Conservation (phyloP, 1,140 invertebrate genomes). For the Samia ricini region DNA sequence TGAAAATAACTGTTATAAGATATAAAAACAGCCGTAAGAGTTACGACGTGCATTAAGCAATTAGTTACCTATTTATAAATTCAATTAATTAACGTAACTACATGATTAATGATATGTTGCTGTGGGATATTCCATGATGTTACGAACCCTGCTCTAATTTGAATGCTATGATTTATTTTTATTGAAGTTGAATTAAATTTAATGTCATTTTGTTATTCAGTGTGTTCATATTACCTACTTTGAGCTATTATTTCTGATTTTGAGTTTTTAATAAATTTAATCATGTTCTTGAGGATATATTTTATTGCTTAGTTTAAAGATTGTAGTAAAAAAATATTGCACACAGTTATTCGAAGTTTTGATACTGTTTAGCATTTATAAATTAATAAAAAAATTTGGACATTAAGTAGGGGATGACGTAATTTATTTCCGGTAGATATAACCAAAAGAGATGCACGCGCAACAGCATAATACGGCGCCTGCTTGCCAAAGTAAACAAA, state of each 20-base stretch:
- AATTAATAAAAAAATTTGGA: background rate
- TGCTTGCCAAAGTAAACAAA: background rate
- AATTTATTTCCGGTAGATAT: background rate
- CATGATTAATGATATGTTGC: constrained; percentile 5
- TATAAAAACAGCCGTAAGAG: constrained; percentile 13
- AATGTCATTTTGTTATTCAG: background rate
- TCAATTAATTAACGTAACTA: constrained; percentile 16
- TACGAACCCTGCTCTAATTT: constrained; percentile 1
- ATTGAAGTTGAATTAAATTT: background rate
- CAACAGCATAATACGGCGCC: too few species aligned
- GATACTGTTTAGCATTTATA: background rate
- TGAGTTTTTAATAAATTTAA: too few species aligned
- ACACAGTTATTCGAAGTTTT: too few species aligned
- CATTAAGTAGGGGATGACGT: background rate
- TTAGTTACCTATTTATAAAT: constrained; percentile 21
- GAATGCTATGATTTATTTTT: constrained; percentile 5
- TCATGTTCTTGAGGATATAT: too few species aligned
- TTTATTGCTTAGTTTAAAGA: too few species aligned
- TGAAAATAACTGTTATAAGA: background rate
- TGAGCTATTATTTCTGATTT: too few species aligned
- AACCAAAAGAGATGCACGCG: background rate
- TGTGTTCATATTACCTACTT: too few species aligned
- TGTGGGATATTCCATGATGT: constrained; percentile 2
- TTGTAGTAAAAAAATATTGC: too few species aligned
- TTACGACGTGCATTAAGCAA: constrained; percentile 18